Percentiles rank a stretch among this genome's conserved stretches.
Evolutionary conservation across 2,888 invertebrate species (phyloP).

Genomic region (Prosopocoilus inquinatus): DNA sequence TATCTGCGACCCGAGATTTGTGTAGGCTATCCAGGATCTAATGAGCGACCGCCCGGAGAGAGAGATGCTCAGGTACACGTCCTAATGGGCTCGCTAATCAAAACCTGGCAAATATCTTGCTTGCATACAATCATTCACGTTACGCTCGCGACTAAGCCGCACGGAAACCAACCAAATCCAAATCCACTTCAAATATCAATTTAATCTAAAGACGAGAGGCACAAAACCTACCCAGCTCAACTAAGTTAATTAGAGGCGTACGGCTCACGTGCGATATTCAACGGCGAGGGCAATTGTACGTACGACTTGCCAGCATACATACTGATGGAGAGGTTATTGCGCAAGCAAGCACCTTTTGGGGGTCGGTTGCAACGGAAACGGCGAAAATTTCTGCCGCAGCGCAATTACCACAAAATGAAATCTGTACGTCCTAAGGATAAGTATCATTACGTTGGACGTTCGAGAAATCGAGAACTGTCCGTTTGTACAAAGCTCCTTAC

Average conservation of each 20-base stretch:
- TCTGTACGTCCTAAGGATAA: too few species aligned
- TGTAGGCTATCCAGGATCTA: slow-evolving; percentile 36
- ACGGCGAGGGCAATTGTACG: background rate
- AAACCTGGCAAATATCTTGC: slow-evolving; percentile 16
- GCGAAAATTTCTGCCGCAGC: too few species aligned
- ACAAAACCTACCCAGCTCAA: slow-evolving; percentile 36
- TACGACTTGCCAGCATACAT: background rate
- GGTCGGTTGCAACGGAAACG: too few species aligned
- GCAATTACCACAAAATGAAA: too few species aligned
- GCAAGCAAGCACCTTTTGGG: too few species aligned
- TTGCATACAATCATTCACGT: slow-evolving; percentile 25
- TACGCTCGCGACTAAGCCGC: slow-evolving; percentile 21
- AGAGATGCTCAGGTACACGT: slow-evolving; percentile 10
- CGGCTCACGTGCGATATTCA: slow-evolving; percentile 21
- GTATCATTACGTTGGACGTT: too few species aligned
- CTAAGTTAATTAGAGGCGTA: slow-evolving; percentile 40
- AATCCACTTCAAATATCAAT: slow-evolving; percentile 40
- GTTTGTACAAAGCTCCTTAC: too few species aligned
- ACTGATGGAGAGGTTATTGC: background rate
- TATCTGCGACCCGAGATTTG: slow-evolving; percentile 36
- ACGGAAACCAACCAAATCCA: slow-evolving; percentile 21
- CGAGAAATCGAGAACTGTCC: too few species aligned
- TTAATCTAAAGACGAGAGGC: slow-evolving; percentile 37
- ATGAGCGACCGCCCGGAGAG: slow-evolving; percentile 35
- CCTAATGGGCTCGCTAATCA: slow-evolving; percentile 38